Base-by-base conservation (phyloP, 1,140 invertebrate genomes). In the Drosophila ananassae region DNA sequence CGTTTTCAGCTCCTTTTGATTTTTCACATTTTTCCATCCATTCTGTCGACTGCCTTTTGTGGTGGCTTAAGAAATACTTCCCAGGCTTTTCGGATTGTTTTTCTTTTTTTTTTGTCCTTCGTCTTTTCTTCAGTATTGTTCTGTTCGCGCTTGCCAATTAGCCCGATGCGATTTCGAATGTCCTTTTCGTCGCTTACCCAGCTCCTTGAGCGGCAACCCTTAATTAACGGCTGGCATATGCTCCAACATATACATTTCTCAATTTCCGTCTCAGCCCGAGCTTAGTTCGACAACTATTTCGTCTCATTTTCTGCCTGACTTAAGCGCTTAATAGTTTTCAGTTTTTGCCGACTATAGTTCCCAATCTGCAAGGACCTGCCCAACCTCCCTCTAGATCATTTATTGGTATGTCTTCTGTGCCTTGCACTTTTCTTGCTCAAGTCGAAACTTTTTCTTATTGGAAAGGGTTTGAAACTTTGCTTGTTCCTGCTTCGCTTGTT, bases 301-400 rank as follows among this genome's bases (percentile, higher is more conserved):
- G 80, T 82, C 74, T 91, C 77, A 91, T 91, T 91, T 91, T 79
- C 83, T 76, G 90, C 73, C 81, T 90, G 90, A 91, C 81, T 90
- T 84, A 87, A 91, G 90, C 79, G 73, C 73, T 90, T 91, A 91
- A 91, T 91, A 91, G 90, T 91, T 91, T 89, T 74, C 48, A 64
- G 72, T 66, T 84, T 73, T 78, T 53, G 44, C 41, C 13, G 28
- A 48, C 48, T 57, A 54, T 73, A 62, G 71, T 79, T 54, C 57
- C 22, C 13, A 37, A 9, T 58, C 28, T 41, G 24, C 17, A 44
- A 44, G 17, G 17, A 21, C 34, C 52, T 47, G 12, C 32, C 50
- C 12, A 21, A 32, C 6, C 4, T 12, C 28, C 21, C 44, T 51
- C 44, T 37, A 3, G 3, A 37, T 3, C 34, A 3, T 37, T 41